Evolutionary conservation across 2,888 invertebrate species (phyloP), one percentile per base, ranked within the genome.

Genomic region (Mimumesa dahlbomi): DNA sequence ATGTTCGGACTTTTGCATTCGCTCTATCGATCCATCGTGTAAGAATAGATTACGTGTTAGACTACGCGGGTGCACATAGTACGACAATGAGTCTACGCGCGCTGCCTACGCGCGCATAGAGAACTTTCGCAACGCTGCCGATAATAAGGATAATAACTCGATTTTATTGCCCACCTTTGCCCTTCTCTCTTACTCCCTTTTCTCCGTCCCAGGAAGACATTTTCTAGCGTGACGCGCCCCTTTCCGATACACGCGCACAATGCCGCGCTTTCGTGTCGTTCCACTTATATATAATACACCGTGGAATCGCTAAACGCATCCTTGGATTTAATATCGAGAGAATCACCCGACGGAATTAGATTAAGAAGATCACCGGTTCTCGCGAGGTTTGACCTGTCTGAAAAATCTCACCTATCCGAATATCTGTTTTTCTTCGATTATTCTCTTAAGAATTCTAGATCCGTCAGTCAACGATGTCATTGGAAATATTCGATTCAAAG

Each of bases 61-160:
- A 57, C 40, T 59, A 71, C 71, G 79, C 79, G 79, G 79, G 79
- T 77, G 78, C 72, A 76, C 74, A 79, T 79, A 63, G 79, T 68
- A 68, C 69, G 75, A 79, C 81, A 79, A 77, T 78, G 80, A 80
- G 74, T 77, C 52, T 57, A 70, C 68, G 45, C 56, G 45, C 56
- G 53, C 74, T 34, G 67, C 79, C 79, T 72, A 79, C 74, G 79
- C 76, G 61, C 62, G 43, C 61, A 42, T 40, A n/a, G n/a, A n/a
- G 53, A 21, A 42, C 73, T 82, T 82, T 82, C 77, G 70, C 69
- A 77, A 81, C 63, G 58, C 57, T 50, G 73, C 69, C 75, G 73
- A 66, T 82, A 75, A 76, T 82, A 77, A 70, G 74, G 80, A 79
- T 79, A 80, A 82, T 82, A 75, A 78, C 79, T 79, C 77, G 79